Evolutionary conservation across 1,140 invertebrate species (phyloP).

Genomic region (Diachasmimorpha longicaudata): DNA sequence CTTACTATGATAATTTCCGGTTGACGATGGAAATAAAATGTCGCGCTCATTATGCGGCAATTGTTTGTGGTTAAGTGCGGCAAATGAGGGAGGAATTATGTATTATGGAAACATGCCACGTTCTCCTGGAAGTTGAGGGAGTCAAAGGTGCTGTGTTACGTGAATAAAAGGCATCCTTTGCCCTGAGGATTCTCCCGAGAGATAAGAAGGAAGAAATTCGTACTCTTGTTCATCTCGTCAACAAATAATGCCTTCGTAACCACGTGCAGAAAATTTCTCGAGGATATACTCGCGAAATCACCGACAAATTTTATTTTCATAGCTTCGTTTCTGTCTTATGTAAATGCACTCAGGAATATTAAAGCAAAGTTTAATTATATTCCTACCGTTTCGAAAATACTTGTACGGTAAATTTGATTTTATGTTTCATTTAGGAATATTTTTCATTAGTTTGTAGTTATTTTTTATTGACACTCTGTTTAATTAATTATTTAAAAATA

Average conservation of each 20-base stretch:
- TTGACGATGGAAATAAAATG: neutral
- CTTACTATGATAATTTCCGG: neutral
- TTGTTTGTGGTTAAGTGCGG: neutral
- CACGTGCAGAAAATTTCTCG: neutral
- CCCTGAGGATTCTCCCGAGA: neutral
- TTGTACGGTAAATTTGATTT: no score
- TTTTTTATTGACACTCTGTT: no score
- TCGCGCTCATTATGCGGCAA: neutral
- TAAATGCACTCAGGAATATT: no score
- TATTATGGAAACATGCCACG: neutral
- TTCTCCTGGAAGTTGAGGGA: neutral
- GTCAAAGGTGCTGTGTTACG: neutral
- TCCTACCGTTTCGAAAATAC: no score
- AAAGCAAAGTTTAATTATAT: no score
- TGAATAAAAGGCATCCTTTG: neutral
- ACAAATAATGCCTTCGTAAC: no score
- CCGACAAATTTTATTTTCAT: no score
- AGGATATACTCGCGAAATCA: neutral
- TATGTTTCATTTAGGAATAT: no score
- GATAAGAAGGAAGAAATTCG: neutral
- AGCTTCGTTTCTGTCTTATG: no score
- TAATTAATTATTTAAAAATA: no score
- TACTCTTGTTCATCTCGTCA: neutral
- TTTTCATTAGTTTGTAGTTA: no score
- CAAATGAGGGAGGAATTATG: neutral